phyloP scores from a whole-genome alignment of 2,113 vertebrate genomes.

The Odocoileus virginianus region DNA sequence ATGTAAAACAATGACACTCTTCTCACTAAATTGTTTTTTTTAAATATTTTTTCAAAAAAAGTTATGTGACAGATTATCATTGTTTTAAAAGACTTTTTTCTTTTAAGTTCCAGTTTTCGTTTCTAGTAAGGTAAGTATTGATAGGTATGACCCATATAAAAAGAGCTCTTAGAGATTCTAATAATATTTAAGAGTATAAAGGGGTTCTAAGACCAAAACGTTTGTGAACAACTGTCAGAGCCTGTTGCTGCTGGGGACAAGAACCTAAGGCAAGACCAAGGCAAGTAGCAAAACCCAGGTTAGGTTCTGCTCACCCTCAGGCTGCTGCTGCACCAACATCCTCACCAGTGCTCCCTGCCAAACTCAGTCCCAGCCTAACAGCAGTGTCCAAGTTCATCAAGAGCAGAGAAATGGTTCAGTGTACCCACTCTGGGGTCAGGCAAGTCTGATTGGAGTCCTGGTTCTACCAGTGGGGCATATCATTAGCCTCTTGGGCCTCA shows the following conservation, averaged over 20 bases:
- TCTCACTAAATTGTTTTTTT: not conserved
- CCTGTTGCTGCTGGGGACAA: not conserved
- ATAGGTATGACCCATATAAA: not conserved
- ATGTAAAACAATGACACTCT: not conserved
- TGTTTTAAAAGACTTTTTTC: not conserved
- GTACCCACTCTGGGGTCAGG: not conserved
- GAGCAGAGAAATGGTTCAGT: not conserved
- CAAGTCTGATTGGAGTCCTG: not conserved
- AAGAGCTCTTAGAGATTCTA: not conserved
- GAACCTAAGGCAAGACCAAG: not conserved
- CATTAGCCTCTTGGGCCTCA: not conserved
- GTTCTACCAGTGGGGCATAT: not conserved
- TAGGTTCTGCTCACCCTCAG: not conserved
- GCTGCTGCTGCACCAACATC: accelerated
- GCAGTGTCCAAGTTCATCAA: not conserved
- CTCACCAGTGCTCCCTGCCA: not conserved
- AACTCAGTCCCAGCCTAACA: not conserved
- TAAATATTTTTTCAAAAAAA: slow-evolving; percentile 11
- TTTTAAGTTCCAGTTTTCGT: not conserved
- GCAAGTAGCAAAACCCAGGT: not conserved
- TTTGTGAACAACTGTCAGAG: not conserved
- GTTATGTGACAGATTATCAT: not conserved
- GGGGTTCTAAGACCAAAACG: not conserved
- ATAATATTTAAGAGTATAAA: not conserved
- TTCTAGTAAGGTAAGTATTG: not conserved